These are phyloP conservation scores for Bryconaethiops microstoma DNA, from an alignment of 2,797 vertebrate species.

Conservation along the genomic window DNA sequence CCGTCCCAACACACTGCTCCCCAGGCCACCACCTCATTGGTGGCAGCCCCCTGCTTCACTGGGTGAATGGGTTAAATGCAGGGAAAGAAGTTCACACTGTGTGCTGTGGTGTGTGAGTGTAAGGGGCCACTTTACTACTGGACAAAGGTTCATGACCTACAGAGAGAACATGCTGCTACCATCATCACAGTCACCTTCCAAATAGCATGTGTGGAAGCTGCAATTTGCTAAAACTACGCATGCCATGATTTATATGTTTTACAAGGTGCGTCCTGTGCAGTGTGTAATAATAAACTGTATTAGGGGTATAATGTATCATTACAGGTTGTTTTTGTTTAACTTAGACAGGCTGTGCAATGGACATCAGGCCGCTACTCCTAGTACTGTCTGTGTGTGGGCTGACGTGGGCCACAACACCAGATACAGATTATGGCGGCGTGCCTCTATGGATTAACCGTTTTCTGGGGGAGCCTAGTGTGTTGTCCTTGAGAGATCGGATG, in stretches of 20 bases:
- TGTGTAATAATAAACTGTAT: conserved; percentile 41
- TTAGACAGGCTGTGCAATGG: conserved; percentile 38
- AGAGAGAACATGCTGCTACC: neutral
- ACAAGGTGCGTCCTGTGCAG: conserved; percentile 18
- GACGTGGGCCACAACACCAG: conserved; percentile 44
- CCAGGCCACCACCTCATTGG: too few species aligned
- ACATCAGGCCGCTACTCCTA: conserved; percentile 48
- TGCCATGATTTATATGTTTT: conserved; percentile 20
- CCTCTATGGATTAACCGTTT: conserved; percentile 77
- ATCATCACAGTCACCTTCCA: neutral
- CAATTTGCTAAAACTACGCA: conserved; percentile 8
- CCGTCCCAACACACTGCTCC: too few species aligned
- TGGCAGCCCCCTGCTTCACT: too few species aligned
- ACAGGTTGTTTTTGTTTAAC: conserved; percentile 45
- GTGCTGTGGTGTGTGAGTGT: too few species aligned
- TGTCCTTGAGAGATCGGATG: conserved; percentile 74
- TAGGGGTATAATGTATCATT: conserved; percentile 28
- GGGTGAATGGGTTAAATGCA: too few species aligned
- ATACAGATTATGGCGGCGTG: conserved; percentile 75
- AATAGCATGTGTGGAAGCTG: neutral
- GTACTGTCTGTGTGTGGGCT: conserved; percentile 55
- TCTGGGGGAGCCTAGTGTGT: conserved; percentile 77
- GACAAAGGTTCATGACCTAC: neutral
- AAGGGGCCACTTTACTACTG: neutral
- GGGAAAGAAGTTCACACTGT: too few species aligned